These are phyloP conservation scores for Cantharis lateralis DNA, from an alignment of 2,888 invertebrate genomes.

Conservation along the genomic window DNA sequence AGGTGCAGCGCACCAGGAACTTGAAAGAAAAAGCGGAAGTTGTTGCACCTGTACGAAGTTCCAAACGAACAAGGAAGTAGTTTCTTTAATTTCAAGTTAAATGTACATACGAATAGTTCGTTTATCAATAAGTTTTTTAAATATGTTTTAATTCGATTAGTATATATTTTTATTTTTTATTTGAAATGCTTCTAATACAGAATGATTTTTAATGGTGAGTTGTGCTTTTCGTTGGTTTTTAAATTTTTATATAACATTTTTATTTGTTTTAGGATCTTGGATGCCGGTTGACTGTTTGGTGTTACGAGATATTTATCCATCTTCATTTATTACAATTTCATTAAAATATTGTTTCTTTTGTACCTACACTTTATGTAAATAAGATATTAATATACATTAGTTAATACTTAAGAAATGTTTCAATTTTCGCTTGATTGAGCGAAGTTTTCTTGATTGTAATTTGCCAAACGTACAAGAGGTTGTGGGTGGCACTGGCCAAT, in stretches of 20 bases:
- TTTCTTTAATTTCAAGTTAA: background rate
- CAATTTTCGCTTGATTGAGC: no score
- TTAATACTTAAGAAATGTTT: no score
- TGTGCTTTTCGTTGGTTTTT: background rate
- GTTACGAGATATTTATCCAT: background rate
- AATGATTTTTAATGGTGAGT: background rate
- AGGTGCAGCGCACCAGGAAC: background rate
- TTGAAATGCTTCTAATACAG: background rate
- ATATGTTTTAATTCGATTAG: background rate
- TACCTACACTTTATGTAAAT: background rate
- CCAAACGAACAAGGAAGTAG: background rate
- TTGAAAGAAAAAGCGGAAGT: background rate
- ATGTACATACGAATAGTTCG: background rate
- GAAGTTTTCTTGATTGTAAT: no score
- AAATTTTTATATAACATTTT: background rate
- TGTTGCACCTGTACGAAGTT: background rate
- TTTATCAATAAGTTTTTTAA: background rate
- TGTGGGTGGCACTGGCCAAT: no score
- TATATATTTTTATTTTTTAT: background rate
- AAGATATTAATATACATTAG: background rate
- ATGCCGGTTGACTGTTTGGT: background rate
- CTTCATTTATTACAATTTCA: background rate
- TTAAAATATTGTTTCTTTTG: background rate
- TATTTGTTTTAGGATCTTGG: background rate
- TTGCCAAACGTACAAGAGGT: no score